These are phyloP conservation scores for Metridium senile DNA, from an alignment of 92 coral and sea anemone species.

Conservation along the genomic window DNA sequence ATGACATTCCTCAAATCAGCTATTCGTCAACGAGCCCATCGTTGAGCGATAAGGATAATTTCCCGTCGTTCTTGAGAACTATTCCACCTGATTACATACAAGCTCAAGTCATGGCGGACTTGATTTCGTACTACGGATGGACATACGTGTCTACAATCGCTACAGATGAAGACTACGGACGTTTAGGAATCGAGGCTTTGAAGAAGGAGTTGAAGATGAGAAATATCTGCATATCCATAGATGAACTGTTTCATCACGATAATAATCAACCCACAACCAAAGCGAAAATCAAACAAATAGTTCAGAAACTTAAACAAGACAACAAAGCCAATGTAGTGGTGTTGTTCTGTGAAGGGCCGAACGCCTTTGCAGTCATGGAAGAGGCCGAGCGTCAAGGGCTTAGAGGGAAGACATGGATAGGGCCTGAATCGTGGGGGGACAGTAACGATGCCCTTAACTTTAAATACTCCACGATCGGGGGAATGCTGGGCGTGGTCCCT, in stretches of 20 bases:
- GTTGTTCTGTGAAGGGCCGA: constrained; percentile 84
- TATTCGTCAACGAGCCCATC: constrained; percentile 97
- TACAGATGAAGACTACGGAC: constrained; percentile 94
- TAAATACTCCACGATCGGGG: constrained; percentile 71
- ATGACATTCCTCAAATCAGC: constrained; percentile 86
- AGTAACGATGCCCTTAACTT: constrained; percentile 57
- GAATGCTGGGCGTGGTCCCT: constrained; percentile 86
- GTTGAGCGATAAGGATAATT: constrained; percentile 71
- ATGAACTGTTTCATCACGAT: constrained; percentile 85
- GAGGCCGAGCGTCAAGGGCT: constrained; percentile 88
- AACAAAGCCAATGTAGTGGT: constrained; percentile 74
- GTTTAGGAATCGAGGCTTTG: constrained; percentile 87
- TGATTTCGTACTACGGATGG: constrained; percentile 73
- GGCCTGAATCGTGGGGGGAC: constrained; percentile 96
- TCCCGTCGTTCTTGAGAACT: constrained; percentile 90
- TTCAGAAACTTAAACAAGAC: constrained; percentile 69
- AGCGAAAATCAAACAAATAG: constrained; percentile 62
- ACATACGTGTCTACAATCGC: constrained; percentile 88
- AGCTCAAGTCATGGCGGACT: constrained; percentile 94
- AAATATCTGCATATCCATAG: constrained; percentile 84
- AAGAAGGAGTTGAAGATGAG: constrained; percentile 76
- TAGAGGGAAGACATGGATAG: constrained; percentile 90
- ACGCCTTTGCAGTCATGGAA: constrained; percentile 76
- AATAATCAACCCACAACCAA: constrained; percentile 66
- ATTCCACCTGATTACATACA: constrained; percentile 94